Evolutionary conservation across 1,140 invertebrate species (phyloP), one percentile per base, ranked within the genome.

Genomic region (Drosophila sucinea): DNA sequence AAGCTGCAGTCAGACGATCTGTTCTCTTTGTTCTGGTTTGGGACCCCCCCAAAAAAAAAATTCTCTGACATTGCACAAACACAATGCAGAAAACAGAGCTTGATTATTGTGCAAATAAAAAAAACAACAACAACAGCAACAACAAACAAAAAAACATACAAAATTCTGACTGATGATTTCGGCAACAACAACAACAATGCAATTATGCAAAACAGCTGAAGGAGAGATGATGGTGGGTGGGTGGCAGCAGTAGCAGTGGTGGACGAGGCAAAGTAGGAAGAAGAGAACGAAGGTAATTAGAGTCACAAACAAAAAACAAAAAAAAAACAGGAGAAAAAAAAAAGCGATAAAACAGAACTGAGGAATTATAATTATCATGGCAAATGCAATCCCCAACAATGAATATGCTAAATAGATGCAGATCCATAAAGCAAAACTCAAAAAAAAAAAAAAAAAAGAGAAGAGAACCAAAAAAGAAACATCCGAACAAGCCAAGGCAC

Each of bases 41-140:
- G 44, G 44, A 51, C 23, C 44, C 23, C 23, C 10, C 8, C 25
- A 27, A 51, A 25, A 51, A 51, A 51, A 47, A 25, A 7, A 51
- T 27, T 51, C 44, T 51, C 23, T 51, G 44, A 23, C 44, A 27
- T 51, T 51, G 44, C 44, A 51, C 44, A 51, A 51, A 51, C 44
- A 51, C 44, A 51, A 51, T 51, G 44, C 44, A 27, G 6, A 47
- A 25, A 27, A 51, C 25, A 27, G 5, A 27, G 11, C n/a, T 51
- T 51, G 44, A 51, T 51, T 51, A 51, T 51, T 51, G 44, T 51
- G 44, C 44, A 51, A 51, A 51, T 47, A 51, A 51, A 51, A 35
- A 35, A 25, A 51, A 51, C 44, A 47, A 25, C 44, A 51, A 51
- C 7, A 51, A 51, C 41, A 44, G 25, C 23, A 25, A 47, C 1